Evolutionary conservation across 2,113 vertebrate species (phyloP), one percentile per base, ranked within the genome.

Genomic region (Ictalurus furcatus): DNA sequence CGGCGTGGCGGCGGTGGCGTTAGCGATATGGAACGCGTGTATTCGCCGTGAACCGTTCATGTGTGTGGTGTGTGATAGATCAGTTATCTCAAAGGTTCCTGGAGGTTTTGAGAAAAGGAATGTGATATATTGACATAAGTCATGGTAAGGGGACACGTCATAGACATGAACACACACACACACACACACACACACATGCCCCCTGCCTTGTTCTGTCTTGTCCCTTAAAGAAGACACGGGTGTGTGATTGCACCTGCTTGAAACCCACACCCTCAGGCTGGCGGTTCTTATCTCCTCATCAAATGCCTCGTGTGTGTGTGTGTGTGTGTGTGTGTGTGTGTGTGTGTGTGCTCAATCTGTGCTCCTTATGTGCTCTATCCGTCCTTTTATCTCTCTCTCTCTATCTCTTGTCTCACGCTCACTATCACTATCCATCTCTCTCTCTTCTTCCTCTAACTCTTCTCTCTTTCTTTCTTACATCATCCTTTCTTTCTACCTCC

Each of bases 221-320:
- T 93, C 92, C 93, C 92, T 91, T 23, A 89, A 92, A 92, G 89
- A 92, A 92, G 88, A 61, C 52, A 25, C 69, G 90, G 85, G 92
- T 90, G 88, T 92, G 80, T 90, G 30, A 93, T 92, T 93, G 94
- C 95, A 96, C 95, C 95, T 95, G 95, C 94, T 93, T 95, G 94
- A 95, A 94, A 96, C 93, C 92, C 91, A 95, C 87, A 94, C 95
- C 93, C 92, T 54, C 84, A 91, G 93, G 91, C 93, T 89, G 40
- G 86, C 89, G 85, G 54, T 83, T 92, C 91, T 91, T 94, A 93
- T 95, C 94, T 92, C 90, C 88, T 87, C 90, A 91, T 90, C 74
- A 94, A 92, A 91, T 94, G 85, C 82, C 56, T 84, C 81, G 88
- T 30, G 73, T 48, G 84, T 74, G 28, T 82, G 85, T 73, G 85